phyloP scores from a whole-genome alignment of 2,113 vertebrate genomes.

The Passer domesticus region DNA sequence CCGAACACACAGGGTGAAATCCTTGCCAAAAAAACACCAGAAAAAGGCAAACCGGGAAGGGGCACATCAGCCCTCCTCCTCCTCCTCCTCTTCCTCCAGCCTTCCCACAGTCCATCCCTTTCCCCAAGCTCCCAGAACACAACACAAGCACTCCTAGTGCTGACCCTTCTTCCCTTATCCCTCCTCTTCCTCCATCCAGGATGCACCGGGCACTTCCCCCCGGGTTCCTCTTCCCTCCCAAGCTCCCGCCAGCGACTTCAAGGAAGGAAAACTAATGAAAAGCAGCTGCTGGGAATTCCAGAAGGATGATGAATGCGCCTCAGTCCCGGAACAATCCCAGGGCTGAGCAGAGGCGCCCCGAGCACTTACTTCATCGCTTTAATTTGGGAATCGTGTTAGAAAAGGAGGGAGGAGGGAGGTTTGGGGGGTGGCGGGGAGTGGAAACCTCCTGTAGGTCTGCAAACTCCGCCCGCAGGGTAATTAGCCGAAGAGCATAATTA shows the following conservation, averaged over 20 bases:
- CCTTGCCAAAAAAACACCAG: background rate
- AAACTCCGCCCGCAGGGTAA: constrained; percentile 22
- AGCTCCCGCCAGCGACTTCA: background rate
- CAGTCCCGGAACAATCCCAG: constrained; percentile 14
- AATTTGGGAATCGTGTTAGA: constrained; percentile 26
- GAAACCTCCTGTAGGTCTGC: constrained; percentile 43
- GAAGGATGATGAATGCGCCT: constrained; percentile 6
- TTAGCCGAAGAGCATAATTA: constrained; percentile 59
- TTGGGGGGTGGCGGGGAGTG: background rate
- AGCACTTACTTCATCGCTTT: constrained; percentile 14
- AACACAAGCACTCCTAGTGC: accelerated
- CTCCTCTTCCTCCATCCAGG: background rate
- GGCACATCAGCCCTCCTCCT: background rate
- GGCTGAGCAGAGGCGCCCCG: constrained; percentile 19
- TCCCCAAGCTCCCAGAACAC: background rate
- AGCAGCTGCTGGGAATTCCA: constrained; percentile 41
- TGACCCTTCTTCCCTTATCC: background rate
- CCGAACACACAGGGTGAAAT: accelerated
- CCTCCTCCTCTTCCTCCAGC: too few species aligned
- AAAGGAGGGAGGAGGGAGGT: constrained; percentile 30
- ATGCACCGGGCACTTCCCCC: background rate
- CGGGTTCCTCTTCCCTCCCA: background rate
- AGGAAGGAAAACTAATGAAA: constrained; percentile 51
- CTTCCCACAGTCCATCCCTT: too few species aligned
- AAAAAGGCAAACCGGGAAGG: background rate